Evolutionary conservation across 2,888 invertebrate species (phyloP).

Genomic region (Ypsolopha sequella): DNA sequence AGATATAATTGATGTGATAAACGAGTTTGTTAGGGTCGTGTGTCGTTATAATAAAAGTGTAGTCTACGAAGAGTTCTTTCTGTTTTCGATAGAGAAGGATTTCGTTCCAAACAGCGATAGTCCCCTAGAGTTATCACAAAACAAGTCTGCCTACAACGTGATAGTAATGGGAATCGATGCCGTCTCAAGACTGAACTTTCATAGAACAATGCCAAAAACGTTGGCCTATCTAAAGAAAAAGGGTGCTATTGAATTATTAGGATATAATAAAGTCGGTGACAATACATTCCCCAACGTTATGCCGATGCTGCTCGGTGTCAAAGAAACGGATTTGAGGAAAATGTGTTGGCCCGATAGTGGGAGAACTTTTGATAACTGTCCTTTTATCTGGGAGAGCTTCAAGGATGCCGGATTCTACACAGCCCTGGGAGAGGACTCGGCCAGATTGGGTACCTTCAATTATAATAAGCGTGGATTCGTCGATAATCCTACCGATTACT

Average conservation of each 20-base stretch:
- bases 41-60: constrained; percentile 63
- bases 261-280: constrained; percentile 94
- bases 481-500: constrained; percentile 87
- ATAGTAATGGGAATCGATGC: constrained; percentile 88
- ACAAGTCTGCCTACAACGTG: constrained; percentile 70
- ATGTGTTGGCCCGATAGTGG: constrained; percentile 73
- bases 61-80: constrained; percentile 78
- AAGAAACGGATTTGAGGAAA: constrained; percentile 72
- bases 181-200: constrained; percentile 86
- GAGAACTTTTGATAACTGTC: constrained; percentile 80
- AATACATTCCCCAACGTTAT: constrained; percentile 94
- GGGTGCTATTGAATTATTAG: constrained; percentile 82
- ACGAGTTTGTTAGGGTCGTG: constrained; percentile 78
- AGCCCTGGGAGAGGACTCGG: constrained; percentile 86
- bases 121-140: constrained; percentile 17
- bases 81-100: constrained; percentile 69
- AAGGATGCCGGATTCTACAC: constrained; percentile 81
- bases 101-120: constrained; percentile 20
- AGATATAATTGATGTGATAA: constrained; percentile 42
- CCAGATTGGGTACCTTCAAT: constrained; percentile 83
- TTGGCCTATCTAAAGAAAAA: constrained; percentile 71
- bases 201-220: constrained; percentile 86
- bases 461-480: constrained; percentile 83
- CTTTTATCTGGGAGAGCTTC: constrained; percentile 88
- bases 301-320: constrained; percentile 82